Evolutionary conservation across 2,797 vertebrate genomes (phyloP).

Genomic region (Gymnothorax javanicus): DNA sequence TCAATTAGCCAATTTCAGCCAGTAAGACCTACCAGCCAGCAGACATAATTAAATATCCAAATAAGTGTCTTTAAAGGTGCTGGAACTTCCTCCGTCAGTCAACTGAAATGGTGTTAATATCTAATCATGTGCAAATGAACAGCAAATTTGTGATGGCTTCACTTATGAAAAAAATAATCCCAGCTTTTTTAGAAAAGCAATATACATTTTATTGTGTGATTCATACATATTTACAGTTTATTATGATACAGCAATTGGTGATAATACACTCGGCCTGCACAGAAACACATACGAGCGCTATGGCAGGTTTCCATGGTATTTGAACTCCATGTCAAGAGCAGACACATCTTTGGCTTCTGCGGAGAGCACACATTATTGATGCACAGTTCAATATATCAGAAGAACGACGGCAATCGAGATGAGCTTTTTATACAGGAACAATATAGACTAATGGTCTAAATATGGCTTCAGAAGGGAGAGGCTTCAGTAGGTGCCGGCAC

Average conservation of each 20-base stretch:
- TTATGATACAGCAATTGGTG: constrained; percentile 71
- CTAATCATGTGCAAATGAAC: constrained; percentile 47
- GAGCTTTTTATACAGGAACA: neutral
- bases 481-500: neutral
- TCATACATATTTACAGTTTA: constrained; percentile 73
- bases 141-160: neutral
- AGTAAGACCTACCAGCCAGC: constrained; percentile 52
- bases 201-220: constrained; percentile 73
- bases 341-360: constrained; percentile 72
- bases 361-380: constrained; percentile 34
- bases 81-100: constrained; percentile 6
- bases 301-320: constrained; percentile 61
- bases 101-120: constrained; percentile 31
- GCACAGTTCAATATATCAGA: constrained; percentile 23
- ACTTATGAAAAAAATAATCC: neutral
- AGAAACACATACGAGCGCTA: constrained; percentile 68
- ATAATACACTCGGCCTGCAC: constrained; percentile 71
- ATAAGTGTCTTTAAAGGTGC: constrained; percentile 36
- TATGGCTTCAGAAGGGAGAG: constrained; percentile 36
- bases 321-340: constrained; percentile 46
- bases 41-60: constrained; percentile 54
- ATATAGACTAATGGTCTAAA: constrained; percentile 7
- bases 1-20: constrained; percentile 54
- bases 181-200: constrained; percentile 58
- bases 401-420: neutral